Percentiles rank a stretch among this genome's conserved stretches.
Conservation (phyloP, 2,888 invertebrate species). For the Drosophila dives region DNA sequence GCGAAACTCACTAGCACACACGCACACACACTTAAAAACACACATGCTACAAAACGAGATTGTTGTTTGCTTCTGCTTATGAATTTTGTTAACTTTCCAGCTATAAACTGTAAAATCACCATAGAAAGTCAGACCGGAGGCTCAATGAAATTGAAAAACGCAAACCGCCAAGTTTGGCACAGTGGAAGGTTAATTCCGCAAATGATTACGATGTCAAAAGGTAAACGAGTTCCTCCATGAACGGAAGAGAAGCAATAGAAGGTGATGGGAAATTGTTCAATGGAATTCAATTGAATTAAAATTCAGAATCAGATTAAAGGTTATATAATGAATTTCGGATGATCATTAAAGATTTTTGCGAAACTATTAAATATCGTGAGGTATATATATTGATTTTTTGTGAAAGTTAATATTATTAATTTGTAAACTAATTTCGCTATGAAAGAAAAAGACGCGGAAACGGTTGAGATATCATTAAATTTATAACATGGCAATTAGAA, state of each 20-base stretch:
- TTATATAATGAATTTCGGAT: not conserved
- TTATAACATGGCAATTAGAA: not conserved
- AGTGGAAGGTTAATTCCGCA: slow-evolving; percentile 47
- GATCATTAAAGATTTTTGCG: not conserved
- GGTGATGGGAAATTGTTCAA: not conserved
- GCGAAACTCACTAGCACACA: not conserved
- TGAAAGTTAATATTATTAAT: not conserved
- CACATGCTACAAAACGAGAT: slow-evolving; percentile 44
- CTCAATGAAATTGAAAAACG: slow-evolving; percentile 43
- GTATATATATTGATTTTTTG: not conserved
- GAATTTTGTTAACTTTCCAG: slow-evolving; percentile 66
- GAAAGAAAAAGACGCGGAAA: not conserved
- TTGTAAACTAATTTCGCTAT: not conserved
- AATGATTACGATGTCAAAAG: slow-evolving; percentile 11
- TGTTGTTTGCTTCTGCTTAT: slow-evolving; percentile 56
- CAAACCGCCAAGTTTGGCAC: slow-evolving; percentile 31
- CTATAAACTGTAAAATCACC: slow-evolving; percentile 65
- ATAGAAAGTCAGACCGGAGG: slow-evolving; percentile 63
- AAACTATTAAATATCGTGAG: not conserved
- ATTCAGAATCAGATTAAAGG: not conserved
- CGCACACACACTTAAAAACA: not conserved
- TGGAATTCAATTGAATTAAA: not conserved
- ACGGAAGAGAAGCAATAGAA: not conserved
- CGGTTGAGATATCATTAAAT: not conserved
- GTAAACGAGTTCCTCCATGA: slow-evolving; percentile 8